These are phyloP conservation scores for Tyto alba DNA, from an alignment of 2,113 vertebrate genomes.

Conservation along the genomic window DNA sequence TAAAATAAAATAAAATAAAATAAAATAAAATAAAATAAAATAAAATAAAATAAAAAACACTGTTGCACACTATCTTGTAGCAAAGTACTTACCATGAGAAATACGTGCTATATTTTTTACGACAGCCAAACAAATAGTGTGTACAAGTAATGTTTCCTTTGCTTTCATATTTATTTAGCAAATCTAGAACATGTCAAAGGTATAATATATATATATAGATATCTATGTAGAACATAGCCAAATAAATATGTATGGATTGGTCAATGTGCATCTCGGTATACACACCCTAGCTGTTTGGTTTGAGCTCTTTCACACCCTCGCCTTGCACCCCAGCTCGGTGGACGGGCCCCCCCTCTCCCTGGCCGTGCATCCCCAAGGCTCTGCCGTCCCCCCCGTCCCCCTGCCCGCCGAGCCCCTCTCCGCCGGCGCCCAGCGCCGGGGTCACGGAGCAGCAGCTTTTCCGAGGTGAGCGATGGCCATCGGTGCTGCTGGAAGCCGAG, in stretches of 20 bases:
- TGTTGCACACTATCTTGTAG: conserved; percentile 42
- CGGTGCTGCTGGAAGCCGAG: not conserved
- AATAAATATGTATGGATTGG: conserved; percentile 65
- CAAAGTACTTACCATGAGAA: conserved; percentile 37
- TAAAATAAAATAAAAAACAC: not conserved
- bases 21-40: not conserved
- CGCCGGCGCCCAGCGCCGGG: not conserved
- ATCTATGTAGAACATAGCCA: conserved; percentile 67
- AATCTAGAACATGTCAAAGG: conserved; percentile 63
- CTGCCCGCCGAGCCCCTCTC: not conserved
- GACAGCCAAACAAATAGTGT: conserved; percentile 43
- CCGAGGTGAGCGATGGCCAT: not conserved
- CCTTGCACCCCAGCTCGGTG: not conserved
- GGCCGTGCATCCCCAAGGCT: too few species aligned
- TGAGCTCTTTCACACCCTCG: not conserved
- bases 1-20: not conserved
- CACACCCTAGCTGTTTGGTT: not conserved
- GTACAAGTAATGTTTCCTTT: conserved; percentile 55
- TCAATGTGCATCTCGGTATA: conserved; percentile 28
- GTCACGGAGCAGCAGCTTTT: not conserved
- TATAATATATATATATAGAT: conserved; percentile 64
- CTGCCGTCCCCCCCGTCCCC: not conserved
- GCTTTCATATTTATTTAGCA: conserved; percentile 63
- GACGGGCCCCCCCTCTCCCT: not conserved
- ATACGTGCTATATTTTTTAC: conserved; percentile 63